Evolutionary conservation across 2,113 vertebrate species (phyloP).

Genomic region (Chrysochloris asiatica): DNA sequence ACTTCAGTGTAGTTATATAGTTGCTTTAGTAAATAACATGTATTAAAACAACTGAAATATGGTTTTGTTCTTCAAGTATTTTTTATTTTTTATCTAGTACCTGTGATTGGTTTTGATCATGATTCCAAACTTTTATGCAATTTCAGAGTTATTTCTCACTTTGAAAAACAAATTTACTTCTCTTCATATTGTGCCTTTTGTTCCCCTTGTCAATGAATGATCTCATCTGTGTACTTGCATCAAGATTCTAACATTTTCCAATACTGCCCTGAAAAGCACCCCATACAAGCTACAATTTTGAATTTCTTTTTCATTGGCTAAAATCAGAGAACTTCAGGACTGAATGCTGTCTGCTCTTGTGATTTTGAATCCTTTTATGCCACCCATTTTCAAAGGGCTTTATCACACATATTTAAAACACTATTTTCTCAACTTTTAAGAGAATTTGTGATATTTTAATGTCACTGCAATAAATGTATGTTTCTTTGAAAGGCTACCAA

Average conservation of each 20-base stretch:
- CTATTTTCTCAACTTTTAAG: conserved; percentile 35
- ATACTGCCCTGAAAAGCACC: not conserved
- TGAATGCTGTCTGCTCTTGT: conserved; percentile 6
- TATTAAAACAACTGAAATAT: not conserved
- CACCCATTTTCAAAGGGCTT: conserved; percentile 36
- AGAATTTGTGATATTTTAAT: conserved; percentile 24
- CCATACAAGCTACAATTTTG: not conserved
- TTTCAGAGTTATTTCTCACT: not conserved
- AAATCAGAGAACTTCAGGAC: not conserved
- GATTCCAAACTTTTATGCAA: not conserved
- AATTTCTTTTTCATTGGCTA: conserved; percentile 22
- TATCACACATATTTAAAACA: conserved; percentile 57
- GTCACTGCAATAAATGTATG: conserved; percentile 37
- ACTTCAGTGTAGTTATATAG: not conserved
- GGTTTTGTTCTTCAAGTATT: not conserved
- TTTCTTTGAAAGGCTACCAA: conserved; percentile 35
- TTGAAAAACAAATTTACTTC: conserved; percentile 3
- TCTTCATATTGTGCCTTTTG: not conserved
- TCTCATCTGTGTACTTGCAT: not conserved
- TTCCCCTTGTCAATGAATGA: not conserved
- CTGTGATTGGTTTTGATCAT: not conserved
- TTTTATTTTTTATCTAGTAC: conserved; percentile 26
- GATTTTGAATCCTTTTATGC: not conserved
- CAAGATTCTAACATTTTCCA: not conserved
- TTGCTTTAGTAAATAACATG: not conserved